phyloP scores from a whole-genome alignment of 2,797 vertebrate genomes.

The Nannoperca obscura region DNA sequence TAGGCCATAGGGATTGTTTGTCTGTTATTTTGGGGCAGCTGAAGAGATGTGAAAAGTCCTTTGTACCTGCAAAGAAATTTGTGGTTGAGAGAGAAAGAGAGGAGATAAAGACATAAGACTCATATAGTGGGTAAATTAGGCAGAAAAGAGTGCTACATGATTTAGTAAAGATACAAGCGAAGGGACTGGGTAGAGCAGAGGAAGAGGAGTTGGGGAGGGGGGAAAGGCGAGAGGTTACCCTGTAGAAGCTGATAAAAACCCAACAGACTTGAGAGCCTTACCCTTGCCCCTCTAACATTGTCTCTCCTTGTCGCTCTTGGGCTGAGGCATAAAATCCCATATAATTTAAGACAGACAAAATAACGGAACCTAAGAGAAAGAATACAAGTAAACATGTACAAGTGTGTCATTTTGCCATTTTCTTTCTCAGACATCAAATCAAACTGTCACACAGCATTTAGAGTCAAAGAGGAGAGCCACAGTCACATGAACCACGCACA shows the following conservation, averaged over 20 bases:
- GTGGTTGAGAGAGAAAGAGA: constrained; percentile 91
- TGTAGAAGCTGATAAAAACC: constrained; percentile 88
- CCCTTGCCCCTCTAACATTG: constrained; percentile 97
- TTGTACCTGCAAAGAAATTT: constrained; percentile 97
- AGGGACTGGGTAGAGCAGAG: constrained; percentile 72
- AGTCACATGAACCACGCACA: constrained; percentile 80
- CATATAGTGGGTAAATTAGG: constrained; percentile 83
- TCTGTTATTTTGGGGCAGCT: constrained; percentile 83
- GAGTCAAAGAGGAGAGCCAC: constrained; percentile 80
- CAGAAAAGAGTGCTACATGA: constrained; percentile 86
- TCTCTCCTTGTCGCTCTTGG: constrained; percentile 91
- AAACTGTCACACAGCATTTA: constrained; percentile 72
- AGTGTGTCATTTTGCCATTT: constrained; percentile 81
- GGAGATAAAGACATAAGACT: constrained; percentile 86
- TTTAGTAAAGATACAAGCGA: constrained; percentile 80
- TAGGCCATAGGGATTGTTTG: constrained; percentile 78
- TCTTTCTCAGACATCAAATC: constrained; percentile 73
- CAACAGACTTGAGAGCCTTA: constrained; percentile 98
- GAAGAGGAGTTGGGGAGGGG: constrained; percentile 76
- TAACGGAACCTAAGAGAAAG: constrained; percentile 99
- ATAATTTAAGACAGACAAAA: constrained; percentile 99
- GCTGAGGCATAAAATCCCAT: constrained; percentile 92
- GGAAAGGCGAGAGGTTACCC: constrained; percentile 83
- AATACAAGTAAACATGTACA: constrained; percentile 98
- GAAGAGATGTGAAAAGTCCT: constrained; percentile 86